phyloP scores from a whole-genome alignment of 1,140 invertebrate species.

The Drosophila pseudoananassae region DNA sequence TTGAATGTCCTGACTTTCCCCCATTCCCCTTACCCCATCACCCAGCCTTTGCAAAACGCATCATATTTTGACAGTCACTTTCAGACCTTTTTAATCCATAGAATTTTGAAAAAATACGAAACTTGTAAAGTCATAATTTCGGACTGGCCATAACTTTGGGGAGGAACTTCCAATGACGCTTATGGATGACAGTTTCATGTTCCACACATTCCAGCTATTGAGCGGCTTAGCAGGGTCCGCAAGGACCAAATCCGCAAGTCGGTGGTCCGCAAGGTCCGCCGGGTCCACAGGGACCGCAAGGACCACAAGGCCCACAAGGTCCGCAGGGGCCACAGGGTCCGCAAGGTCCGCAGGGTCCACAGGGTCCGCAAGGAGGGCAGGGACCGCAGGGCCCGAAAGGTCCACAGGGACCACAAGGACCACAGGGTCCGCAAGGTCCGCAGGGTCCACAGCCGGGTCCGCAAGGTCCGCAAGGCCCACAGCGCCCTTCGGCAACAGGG shows the following conservation, averaged over 20 bases:
- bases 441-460: conserved; percentile 69
- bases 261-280: conserved; percentile 24
- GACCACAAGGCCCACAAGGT: conserved; percentile 55
- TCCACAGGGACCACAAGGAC: conserved; percentile 38
- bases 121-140: conserved; percentile 18
- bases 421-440: conserved; percentile 51
- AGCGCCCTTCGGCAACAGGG: conserved; percentile 64
- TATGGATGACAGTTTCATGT: not conserved
- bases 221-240: conserved; percentile 38
- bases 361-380: conserved; percentile 34
- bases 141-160: conserved; percentile 6
- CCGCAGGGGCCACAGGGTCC: conserved; percentile 59
- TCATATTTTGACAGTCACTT: not conserved
- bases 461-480: conserved; percentile 71
- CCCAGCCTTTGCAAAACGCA: not conserved
- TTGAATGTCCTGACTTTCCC: not conserved
- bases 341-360: conserved; percentile 44
- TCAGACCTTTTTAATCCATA: conserved; percentile 33
- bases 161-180: conserved; percentile 6
- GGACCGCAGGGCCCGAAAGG: conserved; percentile 37
- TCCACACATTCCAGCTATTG: not conserved
- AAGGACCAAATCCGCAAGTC: not conserved
- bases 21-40: not conserved
- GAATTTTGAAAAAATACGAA: conserved; percentile 28
- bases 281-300: conserved; percentile 33